Conservation (phyloP, 2,113 vertebrate genomes). For the Hippotragus niger region DNA sequence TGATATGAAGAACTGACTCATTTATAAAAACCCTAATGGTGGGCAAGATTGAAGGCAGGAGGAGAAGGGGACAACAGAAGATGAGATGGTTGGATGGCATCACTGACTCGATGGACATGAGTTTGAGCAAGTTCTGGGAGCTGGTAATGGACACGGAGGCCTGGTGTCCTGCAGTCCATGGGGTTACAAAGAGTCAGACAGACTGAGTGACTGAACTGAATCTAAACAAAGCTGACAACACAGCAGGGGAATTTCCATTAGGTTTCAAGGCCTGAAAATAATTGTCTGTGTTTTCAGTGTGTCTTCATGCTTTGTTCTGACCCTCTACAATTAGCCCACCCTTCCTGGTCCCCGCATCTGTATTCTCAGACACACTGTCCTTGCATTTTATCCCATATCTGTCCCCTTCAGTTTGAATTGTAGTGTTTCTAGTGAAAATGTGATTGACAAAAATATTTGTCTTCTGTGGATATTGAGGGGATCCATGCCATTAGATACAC, state of each 20-base stretch:
- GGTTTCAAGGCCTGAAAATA: not conserved
- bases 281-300: not conserved
- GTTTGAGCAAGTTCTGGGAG: not conserved
- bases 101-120: not conserved
- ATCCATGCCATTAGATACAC: not conserved
- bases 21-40: not conserved
- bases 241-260: not conserved
- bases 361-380: not conserved
- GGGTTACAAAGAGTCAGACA: not conserved
- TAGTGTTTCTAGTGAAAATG: not conserved
- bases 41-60: not conserved
- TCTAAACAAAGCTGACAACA: not conserved
- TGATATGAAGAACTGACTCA: not conserved
- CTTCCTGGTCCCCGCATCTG: not conserved
- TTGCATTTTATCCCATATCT: not conserved
- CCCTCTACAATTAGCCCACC: not conserved
- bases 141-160: not conserved
- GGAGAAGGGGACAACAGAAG: not conserved
- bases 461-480: not conserved
- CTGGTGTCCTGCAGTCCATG: not conserved
- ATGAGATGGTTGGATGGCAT: not conserved
- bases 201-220: not conserved
- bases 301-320: not conserved
- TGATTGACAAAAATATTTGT: not conserved
- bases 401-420: not conserved